Evolutionary conservation across 1,140 invertebrate species (phyloP).

Genomic region (Papilio aristodemus): DNA sequence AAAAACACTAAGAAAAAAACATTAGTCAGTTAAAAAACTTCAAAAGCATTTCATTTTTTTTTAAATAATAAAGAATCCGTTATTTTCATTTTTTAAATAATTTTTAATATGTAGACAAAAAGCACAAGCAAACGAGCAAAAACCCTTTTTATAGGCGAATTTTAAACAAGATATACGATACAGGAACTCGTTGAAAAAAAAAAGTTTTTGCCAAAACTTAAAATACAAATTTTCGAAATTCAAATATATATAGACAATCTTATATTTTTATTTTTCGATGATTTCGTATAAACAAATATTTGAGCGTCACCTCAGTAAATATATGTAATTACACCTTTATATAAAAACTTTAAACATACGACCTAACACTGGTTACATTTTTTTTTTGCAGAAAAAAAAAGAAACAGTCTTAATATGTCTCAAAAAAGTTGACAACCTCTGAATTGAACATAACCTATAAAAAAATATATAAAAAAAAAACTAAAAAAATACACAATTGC

Average conservation of each 20-base stretch:
- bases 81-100: conserved; percentile 35
- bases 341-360: too few relatives aligned
- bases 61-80: conserved; percentile 43
- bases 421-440: conserved; percentile 9
- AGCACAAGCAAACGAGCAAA: conserved; percentile 38
- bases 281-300: not conserved
- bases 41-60: conserved; percentile 68
- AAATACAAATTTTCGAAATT: conserved; percentile 12
- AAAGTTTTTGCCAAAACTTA: not conserved
- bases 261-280: not conserved
- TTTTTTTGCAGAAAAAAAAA: not conserved
- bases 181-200: conserved; percentile 15
- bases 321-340: not conserved
- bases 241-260: not conserved
- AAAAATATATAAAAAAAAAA: conserved; percentile 1
- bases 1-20: conserved; percentile 44
- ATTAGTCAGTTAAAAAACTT: conserved; percentile 43
- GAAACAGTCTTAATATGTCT: not conserved
- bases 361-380: not conserved
- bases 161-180: not conserved
- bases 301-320: not conserved
- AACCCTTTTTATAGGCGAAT: not conserved
- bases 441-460: not conserved
- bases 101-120: conserved; percentile 50
- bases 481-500: not conserved